Evolutionary conservation across 1,140 invertebrate species (phyloP).

Genomic region (Diorhabda elongata): DNA sequence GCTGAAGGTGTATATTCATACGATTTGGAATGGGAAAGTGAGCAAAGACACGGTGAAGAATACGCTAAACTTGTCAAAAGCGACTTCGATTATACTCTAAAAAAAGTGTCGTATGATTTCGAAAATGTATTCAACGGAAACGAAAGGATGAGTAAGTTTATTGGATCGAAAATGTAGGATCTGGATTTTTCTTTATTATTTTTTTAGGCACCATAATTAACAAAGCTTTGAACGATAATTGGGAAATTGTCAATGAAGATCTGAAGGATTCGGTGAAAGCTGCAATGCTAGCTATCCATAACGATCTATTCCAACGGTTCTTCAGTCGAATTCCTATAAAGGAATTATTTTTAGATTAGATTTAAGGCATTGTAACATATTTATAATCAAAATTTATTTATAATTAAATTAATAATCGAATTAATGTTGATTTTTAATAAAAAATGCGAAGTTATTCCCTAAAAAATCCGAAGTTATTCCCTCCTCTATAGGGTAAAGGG

Average conservation of each 20-base stretch:
- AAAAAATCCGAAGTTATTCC: no score
- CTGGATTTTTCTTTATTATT: not conserved
- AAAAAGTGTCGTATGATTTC: conserved; percentile 5
- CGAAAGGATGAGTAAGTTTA: conserved; percentile 1
- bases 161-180: not conserved
- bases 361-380: no score
- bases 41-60: conserved; percentile 13
- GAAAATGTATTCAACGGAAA: conserved; percentile 11
- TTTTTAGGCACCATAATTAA: conserved; percentile 12
- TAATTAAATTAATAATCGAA: no score
- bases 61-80: conserved; percentile 9
- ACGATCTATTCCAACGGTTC: not conserved
- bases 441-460: no score
- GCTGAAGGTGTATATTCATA: conserved; percentile 14
- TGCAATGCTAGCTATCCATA: conserved; percentile 13
- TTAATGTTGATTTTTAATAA: no score
- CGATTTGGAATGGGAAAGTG: conserved; percentile 9
- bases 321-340: not conserved
- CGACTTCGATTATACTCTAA: conserved; percentile 5
- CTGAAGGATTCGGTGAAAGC: conserved; percentile 7
- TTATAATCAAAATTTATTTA: no score
- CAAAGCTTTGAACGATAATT: conserved; percentile 16
- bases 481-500: no score
- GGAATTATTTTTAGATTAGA: conserved; percentile 10
- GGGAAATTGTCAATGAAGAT: conserved; percentile 17